Percentiles rank a stretch among this genome's conserved stretches.
phyloP scores from a whole-genome alignment of 2,888 invertebrate species.

The Abrostola tripartita region DNA sequence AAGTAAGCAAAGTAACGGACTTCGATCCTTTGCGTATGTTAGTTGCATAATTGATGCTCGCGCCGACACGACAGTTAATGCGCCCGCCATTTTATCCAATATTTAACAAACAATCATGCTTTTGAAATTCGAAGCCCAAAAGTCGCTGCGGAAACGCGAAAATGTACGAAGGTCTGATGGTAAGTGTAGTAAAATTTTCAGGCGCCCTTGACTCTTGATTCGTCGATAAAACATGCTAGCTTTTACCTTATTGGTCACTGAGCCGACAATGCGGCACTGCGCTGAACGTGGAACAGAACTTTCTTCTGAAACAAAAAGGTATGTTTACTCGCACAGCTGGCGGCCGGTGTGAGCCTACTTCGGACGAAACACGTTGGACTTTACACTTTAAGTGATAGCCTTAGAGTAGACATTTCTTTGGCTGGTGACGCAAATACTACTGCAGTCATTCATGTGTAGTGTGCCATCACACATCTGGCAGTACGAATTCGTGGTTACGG shows the following conservation, averaged over 20 bases:
- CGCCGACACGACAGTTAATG: conserved; percentile 16
- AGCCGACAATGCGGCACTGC: conserved; percentile 56
- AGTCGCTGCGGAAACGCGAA: conserved; percentile 31
- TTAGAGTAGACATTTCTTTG: conserved; percentile 36
- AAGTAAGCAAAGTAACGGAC: conserved; percentile 36
- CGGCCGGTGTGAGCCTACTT: conserved; percentile 21
- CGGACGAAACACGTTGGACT: conserved; percentile 7
- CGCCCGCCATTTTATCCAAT: conserved; percentile 22
- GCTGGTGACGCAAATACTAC: conserved; percentile 36
- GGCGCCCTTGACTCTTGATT: conserved; percentile 57
- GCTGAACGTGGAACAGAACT: conserved; percentile 52
- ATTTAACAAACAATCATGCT: conserved; percentile 29
- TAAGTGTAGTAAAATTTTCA: conserved; percentile 44
- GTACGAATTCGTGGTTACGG: conserved; percentile 48
- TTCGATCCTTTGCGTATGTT: conserved; percentile 21
- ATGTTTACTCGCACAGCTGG: conserved; percentile 47
- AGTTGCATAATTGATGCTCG: conserved; percentile 35
- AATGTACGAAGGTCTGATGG: conserved; percentile 19
- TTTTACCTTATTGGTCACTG: conserved; percentile 48
- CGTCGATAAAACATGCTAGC: conserved; percentile 54
- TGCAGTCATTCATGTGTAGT: conserved; percentile 56
- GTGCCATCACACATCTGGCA: conserved; percentile 52
- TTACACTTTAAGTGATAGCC: conserved; percentile 20
- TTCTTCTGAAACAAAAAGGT: conserved; percentile 51
- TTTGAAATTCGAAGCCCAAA: conserved; percentile 17